Conservation (phyloP, 2,888 invertebrate genomes). For the Aspidapion aeneum region DNA sequence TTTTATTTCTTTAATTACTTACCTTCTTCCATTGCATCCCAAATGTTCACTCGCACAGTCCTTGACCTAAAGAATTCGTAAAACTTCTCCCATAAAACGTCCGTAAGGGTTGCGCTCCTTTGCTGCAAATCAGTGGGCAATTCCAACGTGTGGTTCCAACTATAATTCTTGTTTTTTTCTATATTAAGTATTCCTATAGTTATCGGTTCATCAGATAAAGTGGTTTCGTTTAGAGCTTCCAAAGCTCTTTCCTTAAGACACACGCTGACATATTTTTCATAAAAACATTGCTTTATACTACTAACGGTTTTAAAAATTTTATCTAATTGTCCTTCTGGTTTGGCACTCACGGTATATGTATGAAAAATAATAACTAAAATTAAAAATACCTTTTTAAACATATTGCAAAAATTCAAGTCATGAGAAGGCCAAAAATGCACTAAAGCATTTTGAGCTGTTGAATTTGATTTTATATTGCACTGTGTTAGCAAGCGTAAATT, state of each 20-base stretch:
- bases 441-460: conserved; percentile 23
- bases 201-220: conserved; percentile 43
- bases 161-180: conserved; percentile 43
- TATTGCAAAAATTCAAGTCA: not conserved
- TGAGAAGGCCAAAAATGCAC: conserved; percentile 12
- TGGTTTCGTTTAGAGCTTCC: conserved; percentile 46
- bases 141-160: conserved; percentile 41
- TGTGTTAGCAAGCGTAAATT: conserved; percentile 34
- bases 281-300: conserved; percentile 41
- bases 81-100: conserved; percentile 44
- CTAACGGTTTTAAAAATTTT: conserved; percentile 27
- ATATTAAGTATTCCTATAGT: conserved; percentile 40
- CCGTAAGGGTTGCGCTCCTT: conserved; percentile 50
- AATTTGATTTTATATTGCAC: conserved; percentile 32
- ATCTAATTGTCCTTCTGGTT: conserved; percentile 24
- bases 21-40: conserved; percentile 35
- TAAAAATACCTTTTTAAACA: conserved; percentile 4
- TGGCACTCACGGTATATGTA: conserved; percentile 6
- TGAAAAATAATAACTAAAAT: not conserved
- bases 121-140: conserved; percentile 54
- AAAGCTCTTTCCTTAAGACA: conserved; percentile 49
- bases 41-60: conserved; percentile 45
- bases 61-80: conserved; percentile 48
- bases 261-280: conserved; percentile 37
- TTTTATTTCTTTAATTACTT: too few relatives aligned